Conservation (phyloP, 2,797 vertebrate species). For the Setipinna tenuifilis region DNA sequence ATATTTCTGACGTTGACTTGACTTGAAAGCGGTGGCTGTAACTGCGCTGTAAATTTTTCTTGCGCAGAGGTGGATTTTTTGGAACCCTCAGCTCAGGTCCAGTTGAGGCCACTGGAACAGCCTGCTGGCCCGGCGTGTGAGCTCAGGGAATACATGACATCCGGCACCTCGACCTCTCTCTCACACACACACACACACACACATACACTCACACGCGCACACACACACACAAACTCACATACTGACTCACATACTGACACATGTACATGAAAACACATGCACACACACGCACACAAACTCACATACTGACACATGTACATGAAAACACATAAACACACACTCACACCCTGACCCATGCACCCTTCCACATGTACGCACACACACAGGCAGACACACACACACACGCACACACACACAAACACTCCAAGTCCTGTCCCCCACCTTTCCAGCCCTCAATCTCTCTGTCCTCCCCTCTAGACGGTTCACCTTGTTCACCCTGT, state of each 20-base stretch:
- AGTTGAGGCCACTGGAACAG: slow-evolving; percentile 10
- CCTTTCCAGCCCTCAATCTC: slow-evolving; percentile 27
- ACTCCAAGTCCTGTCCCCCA: slow-evolving; percentile 15
- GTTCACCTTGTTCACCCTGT: neutral
- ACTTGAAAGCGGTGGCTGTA: slow-evolving; percentile 4
- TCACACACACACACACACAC: neutral
- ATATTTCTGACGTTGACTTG: neutral
- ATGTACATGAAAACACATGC: slow-evolving; percentile 37
- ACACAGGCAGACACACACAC: slow-evolving; percentile 30
- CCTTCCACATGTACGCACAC: neutral
- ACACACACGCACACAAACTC: slow-evolving; percentile 22
- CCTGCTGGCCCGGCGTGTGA: neutral
- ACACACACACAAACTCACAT: slow-evolving; percentile 39
- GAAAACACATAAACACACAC: neutral
- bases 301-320: neutral
- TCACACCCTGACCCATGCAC: neutral
- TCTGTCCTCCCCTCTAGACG: neutral
- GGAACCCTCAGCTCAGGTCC: neutral
- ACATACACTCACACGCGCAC: slow-evolving; percentile 3
- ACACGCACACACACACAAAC: slow-evolving; percentile 35
- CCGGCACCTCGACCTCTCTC: neutral
- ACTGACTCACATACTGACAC: slow-evolving; percentile 27
- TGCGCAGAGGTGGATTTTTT: slow-evolving; percentile 7
- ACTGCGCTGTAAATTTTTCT: neutral
- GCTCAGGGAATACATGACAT: neutral